Evolutionary conservation across 1,140 invertebrate genomes (phyloP).

Genomic region (Caerostris darwini): DNA sequence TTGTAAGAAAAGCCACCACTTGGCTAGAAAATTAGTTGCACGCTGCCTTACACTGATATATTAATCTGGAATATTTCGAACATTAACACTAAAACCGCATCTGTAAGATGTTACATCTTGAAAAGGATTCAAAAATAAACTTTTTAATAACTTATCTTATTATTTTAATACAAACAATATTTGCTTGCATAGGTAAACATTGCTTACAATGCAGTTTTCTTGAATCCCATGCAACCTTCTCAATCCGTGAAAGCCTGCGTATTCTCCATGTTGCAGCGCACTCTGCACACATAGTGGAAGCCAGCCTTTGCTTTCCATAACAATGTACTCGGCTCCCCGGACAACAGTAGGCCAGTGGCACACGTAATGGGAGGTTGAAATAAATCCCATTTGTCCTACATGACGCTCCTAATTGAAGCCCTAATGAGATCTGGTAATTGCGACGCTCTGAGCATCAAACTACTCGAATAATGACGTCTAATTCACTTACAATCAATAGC

Average conservation of each 20-base stretch:
- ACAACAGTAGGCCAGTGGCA: slow-evolving; percentile 9
- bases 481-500: slow-evolving; percentile 49
- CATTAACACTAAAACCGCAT: too few relatives aligned
- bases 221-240: too few relatives aligned
- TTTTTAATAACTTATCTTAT: too few relatives aligned
- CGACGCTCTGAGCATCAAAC: slow-evolving; percentile 42
- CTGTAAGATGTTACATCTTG: too few relatives aligned
- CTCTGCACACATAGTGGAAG: not conserved
- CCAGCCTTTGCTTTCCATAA: slow-evolving; percentile 11
- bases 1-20: too few relatives aligned
- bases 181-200: too few relatives aligned
- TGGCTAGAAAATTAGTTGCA: too few relatives aligned
- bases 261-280: not conserved
- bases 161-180: too few relatives aligned
- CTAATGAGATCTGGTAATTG: slow-evolving; percentile 55
- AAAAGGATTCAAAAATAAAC: too few relatives aligned
- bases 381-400: slow-evolving; percentile 35
- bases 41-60: too few relatives aligned
- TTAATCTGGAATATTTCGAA: too few relatives aligned
- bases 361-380: slow-evolving; percentile 34
- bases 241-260: not conserved
- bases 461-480: slow-evolving; percentile 56
- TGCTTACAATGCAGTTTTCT: too few relatives aligned
- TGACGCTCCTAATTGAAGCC: slow-evolving; percentile 33
- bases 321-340: not conserved